Evolutionary conservation across 2,888 invertebrate genomes (phyloP).

Genomic region (Linnaemya tessellans): DNA sequence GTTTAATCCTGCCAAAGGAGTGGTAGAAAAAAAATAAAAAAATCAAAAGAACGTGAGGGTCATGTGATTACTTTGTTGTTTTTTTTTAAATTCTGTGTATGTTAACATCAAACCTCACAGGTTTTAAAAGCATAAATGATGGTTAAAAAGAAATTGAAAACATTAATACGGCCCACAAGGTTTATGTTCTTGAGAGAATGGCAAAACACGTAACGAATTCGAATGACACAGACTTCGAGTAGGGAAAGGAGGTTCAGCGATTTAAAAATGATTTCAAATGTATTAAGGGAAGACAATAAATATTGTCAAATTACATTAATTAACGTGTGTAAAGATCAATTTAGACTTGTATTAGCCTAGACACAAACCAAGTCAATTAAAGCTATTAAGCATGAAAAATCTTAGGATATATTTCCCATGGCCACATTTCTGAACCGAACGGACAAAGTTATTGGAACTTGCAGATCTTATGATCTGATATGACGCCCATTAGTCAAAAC

Average conservation of each 20-base stretch:
- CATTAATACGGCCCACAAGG: constrained; percentile 55
- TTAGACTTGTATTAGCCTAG: no score
- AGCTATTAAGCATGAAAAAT: no score
- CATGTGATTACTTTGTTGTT: constrained; percentile 43
- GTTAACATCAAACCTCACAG: constrained; percentile 36
- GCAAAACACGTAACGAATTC: neutral
- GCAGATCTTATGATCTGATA: no score
- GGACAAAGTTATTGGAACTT: no score
- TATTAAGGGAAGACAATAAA: no score
- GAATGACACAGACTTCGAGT: neutral
- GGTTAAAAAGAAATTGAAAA: constrained; percentile 46
- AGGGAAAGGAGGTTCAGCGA: neutral
- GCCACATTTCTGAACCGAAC: no score
- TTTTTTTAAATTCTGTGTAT: constrained; percentile 8
- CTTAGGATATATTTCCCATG: no score
- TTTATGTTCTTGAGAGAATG: neutral
- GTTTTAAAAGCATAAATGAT: constrained; percentile 53
- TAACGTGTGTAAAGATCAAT: no score
- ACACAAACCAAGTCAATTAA: no score
- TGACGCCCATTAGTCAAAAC: no score
- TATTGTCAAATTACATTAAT: no score
- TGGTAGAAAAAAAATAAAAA: neutral
- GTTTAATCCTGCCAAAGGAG: constrained; percentile 34
- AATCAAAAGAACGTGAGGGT: constrained; percentile 43
- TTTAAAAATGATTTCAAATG: no score